Evolutionary conservation across 2,113 vertebrate genomes (phyloP), one percentile per base, ranked within the genome.

Genomic region (Plecotus auritus): DNA sequence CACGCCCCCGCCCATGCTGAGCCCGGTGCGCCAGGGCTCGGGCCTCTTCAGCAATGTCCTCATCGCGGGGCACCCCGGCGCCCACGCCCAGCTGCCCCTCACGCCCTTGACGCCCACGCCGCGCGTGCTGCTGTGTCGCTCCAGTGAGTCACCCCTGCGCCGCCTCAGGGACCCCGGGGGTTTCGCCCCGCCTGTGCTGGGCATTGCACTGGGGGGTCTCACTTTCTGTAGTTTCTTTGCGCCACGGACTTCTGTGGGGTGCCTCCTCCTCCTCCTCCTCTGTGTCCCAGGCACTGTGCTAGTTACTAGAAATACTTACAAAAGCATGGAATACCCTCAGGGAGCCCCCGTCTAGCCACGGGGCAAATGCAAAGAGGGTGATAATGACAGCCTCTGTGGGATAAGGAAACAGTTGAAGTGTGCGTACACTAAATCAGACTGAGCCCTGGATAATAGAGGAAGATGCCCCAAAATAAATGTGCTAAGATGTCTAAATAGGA

Each of bases 1-100:
- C 98, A 99, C 99, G 42, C 99, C 99, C 0, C 99, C 99, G 0
- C 99, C 99, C 0, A 99, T 99, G 99, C 99, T 99, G 30, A 99
- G 99, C 64, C 99, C 99, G 0, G 98, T 98, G 83, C 99, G 99
- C n/a, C 99, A 99, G 9, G 99, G 99, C 0, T 99, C 99, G 0
- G 99, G 99, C 42, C 99, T 99, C 93, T 99, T 99, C 98, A 99
- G 98, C 97, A 99, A 97, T 5, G 98, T 99, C 28, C 98, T 98
- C 92, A 90, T 91, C 78, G 97, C 97, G 0, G 97, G 97, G 5
- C 97, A 98, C 54, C 94, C 97, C 23, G 97, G 97, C 64, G 90
- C 96, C 0, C 98, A 98, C 32, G 45, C 98, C 3, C 98, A 98
- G 97, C 97, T 99, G 95, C 99, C 99, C 0, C 98, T 98, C 40